These are phyloP conservation scores for Lacanobia wlatinum DNA, from an alignment of 2,888 invertebrate species.

Conservation along the genomic window DNA sequence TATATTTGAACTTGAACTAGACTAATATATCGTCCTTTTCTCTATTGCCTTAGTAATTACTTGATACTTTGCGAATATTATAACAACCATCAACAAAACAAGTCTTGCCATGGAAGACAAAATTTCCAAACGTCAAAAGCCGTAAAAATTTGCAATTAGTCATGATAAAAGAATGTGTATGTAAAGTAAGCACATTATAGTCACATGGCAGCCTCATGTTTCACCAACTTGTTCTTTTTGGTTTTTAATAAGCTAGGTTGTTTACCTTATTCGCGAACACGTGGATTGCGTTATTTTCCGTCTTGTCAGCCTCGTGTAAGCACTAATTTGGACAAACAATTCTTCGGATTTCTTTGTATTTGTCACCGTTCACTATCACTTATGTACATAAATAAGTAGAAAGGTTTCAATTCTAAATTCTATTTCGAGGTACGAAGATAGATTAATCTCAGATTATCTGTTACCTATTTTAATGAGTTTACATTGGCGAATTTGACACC, in stretches of 20 bases:
- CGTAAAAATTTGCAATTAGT: background rate
- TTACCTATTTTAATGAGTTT: conserved; percentile 10
- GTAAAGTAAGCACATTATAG: background rate
- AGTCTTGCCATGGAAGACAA: background rate
- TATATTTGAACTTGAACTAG: no score
- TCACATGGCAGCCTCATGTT: background rate
- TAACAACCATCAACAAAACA: background rate
- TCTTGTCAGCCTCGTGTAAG: conserved; percentile 1
- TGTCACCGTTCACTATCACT: background rate
- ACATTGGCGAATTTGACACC: background rate
- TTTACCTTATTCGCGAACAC: conserved; percentile 30
- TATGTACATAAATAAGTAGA: background rate
- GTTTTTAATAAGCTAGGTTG: conserved; percentile 9
- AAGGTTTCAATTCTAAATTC: background rate
- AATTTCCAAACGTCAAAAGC: background rate
- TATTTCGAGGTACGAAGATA: background rate
- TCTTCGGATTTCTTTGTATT: conserved; percentile 7
- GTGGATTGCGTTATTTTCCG: conserved; percentile 22
- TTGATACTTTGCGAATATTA: background rate
- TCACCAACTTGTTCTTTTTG: background rate
- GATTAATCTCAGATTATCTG: conserved; percentile 7
- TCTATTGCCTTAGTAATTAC: background rate
- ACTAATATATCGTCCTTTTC: no score
- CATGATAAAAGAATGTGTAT: background rate
- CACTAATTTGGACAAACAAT: conserved; percentile 14